Evolutionary conservation across 2,888 invertebrate genomes (phyloP).

Genomic region (Penaeus monodon): DNA sequence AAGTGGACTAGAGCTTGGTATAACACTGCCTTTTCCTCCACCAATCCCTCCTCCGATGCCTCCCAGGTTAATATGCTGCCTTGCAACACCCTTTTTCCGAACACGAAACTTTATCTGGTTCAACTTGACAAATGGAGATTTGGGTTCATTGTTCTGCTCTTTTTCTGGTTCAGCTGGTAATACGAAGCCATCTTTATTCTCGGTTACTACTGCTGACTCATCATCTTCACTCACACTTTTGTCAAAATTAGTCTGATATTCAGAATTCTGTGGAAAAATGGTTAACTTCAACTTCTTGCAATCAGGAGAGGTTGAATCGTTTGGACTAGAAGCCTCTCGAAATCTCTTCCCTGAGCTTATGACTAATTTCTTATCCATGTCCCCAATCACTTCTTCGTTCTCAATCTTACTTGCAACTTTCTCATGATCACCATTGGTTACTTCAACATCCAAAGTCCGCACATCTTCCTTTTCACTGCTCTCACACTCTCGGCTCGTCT

Average conservation of each 20-base stretch:
- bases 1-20: too few species aligned
- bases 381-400: neutral
- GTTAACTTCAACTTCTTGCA: slow-evolving; percentile 6
- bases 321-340: slow-evolving; percentile 11
- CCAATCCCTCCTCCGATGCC: too few species aligned
- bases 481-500: neutral
- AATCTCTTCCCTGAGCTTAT: slow-evolving; percentile 28
- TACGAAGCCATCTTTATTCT: neutral
- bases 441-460: too few species aligned
- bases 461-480: neutral
- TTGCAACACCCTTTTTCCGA: slow-evolving; percentile 24
- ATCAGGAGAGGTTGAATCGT: neutral
- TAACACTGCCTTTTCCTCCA: too few species aligned
- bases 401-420: neutral
- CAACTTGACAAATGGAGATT: slow-evolving; percentile 33
- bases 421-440: neutral
- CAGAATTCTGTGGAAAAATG: too few species aligned
- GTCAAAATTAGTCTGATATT: neutral
- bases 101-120: slow-evolving; percentile 46
- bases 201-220: neutral
- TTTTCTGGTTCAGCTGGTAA: neutral
- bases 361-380: slow-evolving; percentile 36
- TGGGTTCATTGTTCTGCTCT: neutral
- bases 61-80: too few species aligned
- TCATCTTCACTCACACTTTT: neutral